Evolutionary conservation across 1,140 invertebrate genomes (phyloP).

Genomic region (Drosophila ohnishii): DNA sequence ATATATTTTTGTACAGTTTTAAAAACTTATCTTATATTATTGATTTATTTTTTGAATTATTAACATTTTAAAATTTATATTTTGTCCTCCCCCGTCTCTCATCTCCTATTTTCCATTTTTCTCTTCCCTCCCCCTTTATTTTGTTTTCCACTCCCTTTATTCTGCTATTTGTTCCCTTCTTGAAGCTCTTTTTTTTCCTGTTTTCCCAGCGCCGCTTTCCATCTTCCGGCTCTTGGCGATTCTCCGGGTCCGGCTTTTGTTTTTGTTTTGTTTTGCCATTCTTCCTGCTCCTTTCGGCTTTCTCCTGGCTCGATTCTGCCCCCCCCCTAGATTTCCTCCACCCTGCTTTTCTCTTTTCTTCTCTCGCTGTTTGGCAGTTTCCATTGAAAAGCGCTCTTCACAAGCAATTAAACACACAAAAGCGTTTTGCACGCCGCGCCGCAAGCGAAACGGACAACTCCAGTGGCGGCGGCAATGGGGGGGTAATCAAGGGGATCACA

Average conservation of each 20-base stretch:
- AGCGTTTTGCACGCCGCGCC: slow-evolving; percentile 74
- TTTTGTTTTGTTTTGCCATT: slow-evolving; percentile 36
- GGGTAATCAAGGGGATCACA: not conserved
- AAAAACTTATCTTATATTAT: too few species aligned
- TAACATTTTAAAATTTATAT: too few species aligned
- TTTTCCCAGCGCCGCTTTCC: slow-evolving; percentile 20
- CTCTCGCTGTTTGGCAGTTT: slow-evolving; percentile 58
- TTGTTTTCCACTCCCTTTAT: slow-evolving; percentile 8
- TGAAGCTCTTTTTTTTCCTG: not conserved
- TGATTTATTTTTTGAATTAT: not conserved
- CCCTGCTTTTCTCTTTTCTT: slow-evolving; percentile 20
- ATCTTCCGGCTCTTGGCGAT: slow-evolving; percentile 29
- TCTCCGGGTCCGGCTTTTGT: slow-evolving; percentile 32
- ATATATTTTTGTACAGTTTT: too few species aligned
- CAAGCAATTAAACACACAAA: slow-evolving; percentile 82
- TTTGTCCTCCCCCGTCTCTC: not conserved
- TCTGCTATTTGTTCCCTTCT: slow-evolving; percentile 3
- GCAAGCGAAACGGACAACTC: slow-evolving; percentile 61
- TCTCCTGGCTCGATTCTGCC: not conserved
- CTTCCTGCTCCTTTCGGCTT: slow-evolving; percentile 12
- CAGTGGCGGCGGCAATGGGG: not conserved
- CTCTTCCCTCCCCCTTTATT: not conserved
- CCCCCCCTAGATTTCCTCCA: not conserved
- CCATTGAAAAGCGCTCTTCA: slow-evolving; percentile 81
- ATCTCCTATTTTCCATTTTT: not conserved